Percentiles rank a stretch among this genome's conserved stretches.
Evolutionary conservation across 2,797 vertebrate genomes (phyloP).

Genomic region (Chloroceryle inda): DNA sequence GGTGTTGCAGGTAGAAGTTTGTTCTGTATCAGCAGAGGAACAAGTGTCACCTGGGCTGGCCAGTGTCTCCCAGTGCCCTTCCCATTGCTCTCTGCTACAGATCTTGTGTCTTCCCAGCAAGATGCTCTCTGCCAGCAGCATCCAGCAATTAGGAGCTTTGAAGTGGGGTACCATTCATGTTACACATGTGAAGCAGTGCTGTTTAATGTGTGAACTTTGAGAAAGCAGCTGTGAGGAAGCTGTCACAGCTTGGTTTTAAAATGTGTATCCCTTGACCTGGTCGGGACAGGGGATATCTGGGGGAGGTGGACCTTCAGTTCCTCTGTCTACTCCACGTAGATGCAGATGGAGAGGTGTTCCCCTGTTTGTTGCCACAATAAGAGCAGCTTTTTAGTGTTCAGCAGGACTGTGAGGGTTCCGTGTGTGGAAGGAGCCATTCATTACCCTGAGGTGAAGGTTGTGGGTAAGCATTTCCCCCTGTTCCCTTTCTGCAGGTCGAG

Average conservation of each 20-base stretch:
- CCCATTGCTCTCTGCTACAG: not conserved
- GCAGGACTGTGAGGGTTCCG: not conserved
- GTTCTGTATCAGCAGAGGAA: no score
- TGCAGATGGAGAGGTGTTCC: not conserved
- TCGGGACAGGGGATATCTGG: not conserved
- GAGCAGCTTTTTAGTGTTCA: accelerated
- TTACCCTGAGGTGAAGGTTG: accelerated
- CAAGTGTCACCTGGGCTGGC: accelerated
- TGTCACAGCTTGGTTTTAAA: not conserved
- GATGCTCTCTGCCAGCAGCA: conserved; percentile 15
- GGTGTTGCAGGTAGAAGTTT: accelerated
- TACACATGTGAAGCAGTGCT: not conserved
- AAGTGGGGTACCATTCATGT: not conserved
- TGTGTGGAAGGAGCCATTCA: accelerated
- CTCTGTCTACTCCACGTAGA: accelerated
- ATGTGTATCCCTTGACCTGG: not conserved
- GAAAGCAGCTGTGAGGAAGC: not conserved
- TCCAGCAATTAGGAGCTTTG: not conserved
- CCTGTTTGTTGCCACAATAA: not conserved
- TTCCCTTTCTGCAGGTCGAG: conserved; percentile 88
- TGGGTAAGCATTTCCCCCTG: not conserved
- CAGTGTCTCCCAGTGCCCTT: accelerated
- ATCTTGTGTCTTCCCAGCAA: not conserved
- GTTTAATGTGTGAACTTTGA: not conserved
- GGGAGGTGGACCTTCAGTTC: not conserved